A percentile compares a stretch with the other conserved stretches of the same genome.
phyloP scores from a whole-genome alignment of 1,140 invertebrate species.

The Ganaspis sp. region DNA sequence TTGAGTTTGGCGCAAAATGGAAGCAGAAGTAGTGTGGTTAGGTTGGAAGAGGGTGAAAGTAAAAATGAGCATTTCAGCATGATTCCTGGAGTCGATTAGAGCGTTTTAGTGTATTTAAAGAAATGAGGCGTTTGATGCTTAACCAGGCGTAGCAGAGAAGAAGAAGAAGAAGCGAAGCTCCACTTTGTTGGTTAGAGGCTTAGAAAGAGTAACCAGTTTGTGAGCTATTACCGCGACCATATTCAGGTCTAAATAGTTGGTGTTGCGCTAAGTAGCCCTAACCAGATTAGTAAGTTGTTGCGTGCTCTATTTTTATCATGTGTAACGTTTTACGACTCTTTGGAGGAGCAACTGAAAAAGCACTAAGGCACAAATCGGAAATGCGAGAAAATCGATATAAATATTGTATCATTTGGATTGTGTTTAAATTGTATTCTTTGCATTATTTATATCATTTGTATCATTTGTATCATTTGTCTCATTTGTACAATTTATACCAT shows the following conservation, averaged over 20 bases:
- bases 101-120: constrained; percentile 71
- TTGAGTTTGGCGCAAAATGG: not conserved
- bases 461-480: too few species aligned
- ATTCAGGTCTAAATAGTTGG: constrained; percentile 76
- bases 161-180: constrained; percentile 19
- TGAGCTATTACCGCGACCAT: constrained; percentile 62
- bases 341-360: not conserved
- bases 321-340: not conserved
- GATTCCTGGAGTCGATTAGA: constrained; percentile 59
- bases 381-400: too few species aligned
- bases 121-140: constrained; percentile 46
- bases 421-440: too few species aligned
- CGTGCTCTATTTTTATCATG: constrained; percentile 75
- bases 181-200: constrained; percentile 47
- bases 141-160: constrained; percentile 41
- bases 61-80: constrained; percentile 55
- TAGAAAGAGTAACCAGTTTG: constrained; percentile 55
- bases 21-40: not conserved
- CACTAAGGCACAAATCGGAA: too few species aligned
- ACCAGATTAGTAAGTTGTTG: constrained; percentile 76
- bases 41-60: constrained; percentile 36
- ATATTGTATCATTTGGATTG: too few species aligned
- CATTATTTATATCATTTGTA: too few species aligned
- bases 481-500: too few species aligned
- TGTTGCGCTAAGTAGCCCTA: constrained; percentile 75